These are phyloP conservation scores for Menidia beryllina DNA, from an alignment of 2,113 vertebrate genomes.

Conservation along the genomic window DNA sequence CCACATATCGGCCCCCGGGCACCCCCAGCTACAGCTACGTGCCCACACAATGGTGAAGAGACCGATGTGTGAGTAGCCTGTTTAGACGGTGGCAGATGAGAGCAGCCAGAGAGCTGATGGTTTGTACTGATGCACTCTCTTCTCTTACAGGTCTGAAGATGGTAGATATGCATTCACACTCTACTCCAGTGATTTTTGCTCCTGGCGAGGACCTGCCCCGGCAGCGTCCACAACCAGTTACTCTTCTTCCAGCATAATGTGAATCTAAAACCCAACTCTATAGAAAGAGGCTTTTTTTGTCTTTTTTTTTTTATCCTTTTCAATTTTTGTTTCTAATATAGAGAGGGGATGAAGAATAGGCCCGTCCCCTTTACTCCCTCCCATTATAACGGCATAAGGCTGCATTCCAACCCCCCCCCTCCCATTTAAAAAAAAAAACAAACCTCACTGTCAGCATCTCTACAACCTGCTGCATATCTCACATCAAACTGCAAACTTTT, in stretches of 20 bases:
- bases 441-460: slow-evolving; percentile 79
- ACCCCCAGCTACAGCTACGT: slow-evolving; percentile 98
- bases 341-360: slow-evolving; percentile 53
- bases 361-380: slow-evolving; percentile 79
- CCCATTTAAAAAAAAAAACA: too few relatives aligned
- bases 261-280: slow-evolving; percentile 74
- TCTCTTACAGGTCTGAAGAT: slow-evolving; percentile 86
- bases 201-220: slow-evolving; percentile 86
- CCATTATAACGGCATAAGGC: slow-evolving; percentile 86
- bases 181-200: slow-evolving; percentile 87
- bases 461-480: slow-evolving; percentile 88
- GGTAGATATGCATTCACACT: slow-evolving; percentile 95
- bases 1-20: slow-evolving; percentile 92
- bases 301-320: slow-evolving; percentile 16
- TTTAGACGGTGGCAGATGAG: not conserved
- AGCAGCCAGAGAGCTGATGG: not conserved
- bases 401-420: slow-evolving; percentile 52
- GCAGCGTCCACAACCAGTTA: slow-evolving; percentile 89
- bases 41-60: slow-evolving; percentile 95
- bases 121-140: not conserved
- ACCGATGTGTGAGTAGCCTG: slow-evolving; percentile 82
- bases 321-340: slow-evolving; percentile 1
- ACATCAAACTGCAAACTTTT: slow-evolving; percentile 79
- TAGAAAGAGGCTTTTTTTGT: slow-evolving; percentile 62
- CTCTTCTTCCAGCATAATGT: slow-evolving; percentile 84